phyloP scores from a whole-genome alignment of 92 coral and sea anemone species.

The Montipora capitata region DNA sequence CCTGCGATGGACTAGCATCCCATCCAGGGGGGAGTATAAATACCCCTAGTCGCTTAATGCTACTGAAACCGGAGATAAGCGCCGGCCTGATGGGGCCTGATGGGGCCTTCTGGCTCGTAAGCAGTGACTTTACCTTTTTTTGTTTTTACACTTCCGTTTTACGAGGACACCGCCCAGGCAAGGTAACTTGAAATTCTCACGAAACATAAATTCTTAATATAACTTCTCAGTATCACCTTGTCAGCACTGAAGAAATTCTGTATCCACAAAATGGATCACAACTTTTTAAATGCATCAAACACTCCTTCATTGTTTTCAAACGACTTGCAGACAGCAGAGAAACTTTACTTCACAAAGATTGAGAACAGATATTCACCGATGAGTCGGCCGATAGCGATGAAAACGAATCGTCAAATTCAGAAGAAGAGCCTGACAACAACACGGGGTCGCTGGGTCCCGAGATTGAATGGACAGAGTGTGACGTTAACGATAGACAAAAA shows the following conservation, averaged over 20 bases:
- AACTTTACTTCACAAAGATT: background rate
- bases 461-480: constrained; percentile 40
- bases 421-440: background rate
- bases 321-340: constrained; percentile 11
- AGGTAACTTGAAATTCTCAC: background rate
- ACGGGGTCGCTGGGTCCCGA: background rate
- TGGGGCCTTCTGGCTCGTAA: too few relatives aligned
- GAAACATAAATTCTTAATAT: background rate
- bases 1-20: too few relatives aligned
- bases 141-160: too few relatives aligned
- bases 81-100: too few relatives aligned
- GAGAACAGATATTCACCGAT: constrained; percentile 12
- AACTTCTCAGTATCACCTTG: background rate
- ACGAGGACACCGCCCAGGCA: background rate
- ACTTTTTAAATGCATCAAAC: constrained; percentile 17
- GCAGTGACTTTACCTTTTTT: too few relatives aligned
- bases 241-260: background rate
- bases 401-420: constrained; percentile 26
- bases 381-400: background rate
- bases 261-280: constrained; percentile 1
- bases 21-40: too few relatives aligned
- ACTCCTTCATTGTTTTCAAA: background rate
- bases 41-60: too few relatives aligned
- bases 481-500: constrained; percentile 21
- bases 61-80: too few relatives aligned